Evolutionary conservation across 2,113 vertebrate species (phyloP).

Genomic region (Crotalus helleri): DNA sequence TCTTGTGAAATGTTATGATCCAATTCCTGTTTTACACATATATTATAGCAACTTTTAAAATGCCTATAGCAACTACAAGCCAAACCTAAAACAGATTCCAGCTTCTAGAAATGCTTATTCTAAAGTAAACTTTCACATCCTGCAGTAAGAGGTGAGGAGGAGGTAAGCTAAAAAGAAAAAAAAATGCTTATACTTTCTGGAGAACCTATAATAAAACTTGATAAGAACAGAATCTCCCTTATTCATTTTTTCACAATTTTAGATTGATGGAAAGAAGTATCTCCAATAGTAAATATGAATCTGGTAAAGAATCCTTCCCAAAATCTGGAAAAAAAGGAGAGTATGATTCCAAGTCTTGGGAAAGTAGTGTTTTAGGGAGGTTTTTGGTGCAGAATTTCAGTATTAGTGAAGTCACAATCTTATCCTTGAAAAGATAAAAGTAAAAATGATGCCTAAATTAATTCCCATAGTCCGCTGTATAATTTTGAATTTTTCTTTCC

Average conservation of each 20-base stretch:
- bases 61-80: neutral
- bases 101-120: neutral
- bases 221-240: neutral
- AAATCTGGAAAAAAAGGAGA: neutral
- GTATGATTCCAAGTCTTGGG: neutral
- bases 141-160: neutral
- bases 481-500: neutral
- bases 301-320: neutral
- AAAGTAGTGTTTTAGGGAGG: too few species aligned
- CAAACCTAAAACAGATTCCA: neutral
- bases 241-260: neutral
- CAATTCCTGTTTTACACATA: neutral
- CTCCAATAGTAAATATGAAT: neutral
- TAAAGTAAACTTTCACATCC: neutral
- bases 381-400: neutral
- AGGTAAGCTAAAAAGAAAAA: neutral
- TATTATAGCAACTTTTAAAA: neutral
- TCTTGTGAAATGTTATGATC: neutral
- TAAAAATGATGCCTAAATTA: neutral
- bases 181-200: neutral
- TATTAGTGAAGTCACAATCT: too few species aligned
- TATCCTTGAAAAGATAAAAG: neutral
- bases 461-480: neutral
- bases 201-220: neutral
- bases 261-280: neutral